A percentile compares a stretch with the other conserved stretches of the same genome.
phyloP scores from a whole-genome alignment of 2,888 invertebrate genomes.

The Ochropleura leucogaster region DNA sequence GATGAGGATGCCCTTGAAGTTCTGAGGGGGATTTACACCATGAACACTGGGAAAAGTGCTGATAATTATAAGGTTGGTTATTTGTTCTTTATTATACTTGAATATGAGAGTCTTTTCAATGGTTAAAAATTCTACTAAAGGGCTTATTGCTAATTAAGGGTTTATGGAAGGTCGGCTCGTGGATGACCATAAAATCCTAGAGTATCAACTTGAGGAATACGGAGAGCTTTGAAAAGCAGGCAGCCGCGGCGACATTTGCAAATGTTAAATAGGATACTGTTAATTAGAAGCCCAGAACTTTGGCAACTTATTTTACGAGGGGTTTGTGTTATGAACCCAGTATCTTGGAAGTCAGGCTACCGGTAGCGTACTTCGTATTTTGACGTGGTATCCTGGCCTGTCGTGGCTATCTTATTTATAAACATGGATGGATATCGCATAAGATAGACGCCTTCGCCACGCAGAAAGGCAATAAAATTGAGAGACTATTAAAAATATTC shows the following conservation, averaged over 20 bases:
- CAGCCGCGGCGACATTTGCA: too few relatives aligned
- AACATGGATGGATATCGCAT: too few relatives aligned
- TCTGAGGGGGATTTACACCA: conserved; percentile 75
- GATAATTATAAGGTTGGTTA: conserved; percentile 77
- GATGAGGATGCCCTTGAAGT: conserved; percentile 89
- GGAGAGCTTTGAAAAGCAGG: too few relatives aligned
- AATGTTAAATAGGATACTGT: background rate
- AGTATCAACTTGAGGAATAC: background rate
- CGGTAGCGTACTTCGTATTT: background rate
- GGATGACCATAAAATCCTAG: background rate
- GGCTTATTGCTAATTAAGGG: background rate
- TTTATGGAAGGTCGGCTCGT: background rate
- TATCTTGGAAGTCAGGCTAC: too few relatives aligned
- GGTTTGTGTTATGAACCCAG: too few relatives aligned
- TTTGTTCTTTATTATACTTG: background rate
- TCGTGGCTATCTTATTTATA: background rate
- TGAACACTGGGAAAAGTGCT: conserved; percentile 76
- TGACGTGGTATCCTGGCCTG: background rate
- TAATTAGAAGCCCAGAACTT: background rate
- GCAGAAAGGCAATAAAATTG: too few relatives aligned
- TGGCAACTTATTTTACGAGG: background rate
- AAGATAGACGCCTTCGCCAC: too few relatives aligned
- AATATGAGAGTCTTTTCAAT: background rate
- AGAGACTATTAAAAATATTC: too few relatives aligned
- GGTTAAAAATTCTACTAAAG: background rate